phyloP scores from a whole-genome alignment of 2,888 invertebrate genomes.

The Ganaspis brasiliensis region DNA sequence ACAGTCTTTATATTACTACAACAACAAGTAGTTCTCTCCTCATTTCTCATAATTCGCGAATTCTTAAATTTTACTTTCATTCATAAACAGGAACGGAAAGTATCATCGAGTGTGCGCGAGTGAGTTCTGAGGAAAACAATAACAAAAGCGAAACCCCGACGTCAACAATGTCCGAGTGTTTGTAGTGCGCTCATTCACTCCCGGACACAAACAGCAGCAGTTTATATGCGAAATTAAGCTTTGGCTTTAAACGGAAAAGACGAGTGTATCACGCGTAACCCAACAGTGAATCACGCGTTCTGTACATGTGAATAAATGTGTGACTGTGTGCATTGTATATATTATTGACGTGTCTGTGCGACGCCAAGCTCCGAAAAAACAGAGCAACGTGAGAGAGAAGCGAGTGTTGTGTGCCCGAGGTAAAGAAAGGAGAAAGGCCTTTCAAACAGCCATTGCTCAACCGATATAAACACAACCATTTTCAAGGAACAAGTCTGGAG shows the following conservation, averaged over 20 bases:
- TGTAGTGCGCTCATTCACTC: slow-evolving; percentile 60
- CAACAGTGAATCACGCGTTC: slow-evolving; percentile 73
- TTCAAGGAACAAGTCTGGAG: slow-evolving; percentile 43
- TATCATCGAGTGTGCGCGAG: slow-evolving; percentile 32
- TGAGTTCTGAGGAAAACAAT: slow-evolving; percentile 6
- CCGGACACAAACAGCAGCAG: slow-evolving; percentile 22
- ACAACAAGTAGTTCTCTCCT: slow-evolving; percentile 35
- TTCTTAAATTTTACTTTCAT: not conserved
- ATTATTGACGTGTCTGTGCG: slow-evolving; percentile 41
- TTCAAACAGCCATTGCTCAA: slow-evolving; percentile 12
- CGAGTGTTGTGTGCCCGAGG: slow-evolving; percentile 31
- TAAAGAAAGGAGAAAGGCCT: slow-evolving; percentile 30
- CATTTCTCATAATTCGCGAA: not conserved
- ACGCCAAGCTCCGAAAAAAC: slow-evolving; percentile 49
- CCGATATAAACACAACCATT: not conserved
- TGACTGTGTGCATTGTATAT: slow-evolving; percentile 41
- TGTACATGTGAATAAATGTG: slow-evolving; percentile 60
- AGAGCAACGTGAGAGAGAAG: slow-evolving; percentile 41
- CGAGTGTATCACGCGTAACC: slow-evolving; percentile 55
- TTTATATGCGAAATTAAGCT: slow-evolving; percentile 36
- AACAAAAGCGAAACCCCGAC: slow-evolving; percentile 19
- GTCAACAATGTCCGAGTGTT: slow-evolving; percentile 29
- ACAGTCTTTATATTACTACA: slow-evolving; percentile 40
- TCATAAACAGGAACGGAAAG: slow-evolving; percentile 4
- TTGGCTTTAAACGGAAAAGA: slow-evolving; percentile 39